Evolutionary conservation across 2,797 vertebrate species (phyloP).

Genomic region (Rhynchotus rufescens): DNA sequence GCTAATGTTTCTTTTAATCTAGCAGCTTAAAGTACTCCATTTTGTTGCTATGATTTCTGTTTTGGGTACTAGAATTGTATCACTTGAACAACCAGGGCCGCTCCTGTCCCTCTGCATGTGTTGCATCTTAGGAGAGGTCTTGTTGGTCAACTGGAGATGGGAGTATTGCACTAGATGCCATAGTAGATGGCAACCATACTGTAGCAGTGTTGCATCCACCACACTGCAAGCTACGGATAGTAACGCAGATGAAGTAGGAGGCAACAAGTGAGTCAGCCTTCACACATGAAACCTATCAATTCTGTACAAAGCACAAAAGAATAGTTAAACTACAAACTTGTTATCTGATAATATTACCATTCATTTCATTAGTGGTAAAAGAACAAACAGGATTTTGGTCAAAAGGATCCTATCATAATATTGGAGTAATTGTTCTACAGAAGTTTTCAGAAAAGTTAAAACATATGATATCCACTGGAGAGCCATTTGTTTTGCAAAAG

Average conservation of each 20-base stretch:
- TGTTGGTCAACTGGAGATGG: background rate
- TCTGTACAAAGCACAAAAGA: background rate
- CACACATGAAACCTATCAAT: background rate
- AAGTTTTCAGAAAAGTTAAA: constrained; percentile 45
- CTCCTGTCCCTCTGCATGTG: background rate
- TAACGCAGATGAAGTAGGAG: background rate
- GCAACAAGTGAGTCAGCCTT: background rate
- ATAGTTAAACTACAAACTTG: background rate
- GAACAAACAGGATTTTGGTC: background rate
- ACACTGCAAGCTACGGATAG: background rate
- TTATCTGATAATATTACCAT: background rate
- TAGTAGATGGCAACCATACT: background rate
- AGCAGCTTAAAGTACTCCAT: background rate
- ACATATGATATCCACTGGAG: background rate
- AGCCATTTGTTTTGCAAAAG: constrained; percentile 41
- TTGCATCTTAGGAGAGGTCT: background rate
- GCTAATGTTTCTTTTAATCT: background rate
- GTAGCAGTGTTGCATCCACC: background rate
- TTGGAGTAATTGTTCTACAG: background rate
- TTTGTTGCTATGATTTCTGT: background rate
- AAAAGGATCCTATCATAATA: background rate
- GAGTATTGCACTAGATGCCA: background rate
- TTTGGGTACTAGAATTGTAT: background rate
- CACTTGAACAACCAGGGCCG: background rate
- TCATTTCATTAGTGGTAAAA: background rate